Evolutionary conservation across 2,113 vertebrate species (phyloP), one percentile per base, ranked within the genome.

Genomic region (Murina feae): DNA sequence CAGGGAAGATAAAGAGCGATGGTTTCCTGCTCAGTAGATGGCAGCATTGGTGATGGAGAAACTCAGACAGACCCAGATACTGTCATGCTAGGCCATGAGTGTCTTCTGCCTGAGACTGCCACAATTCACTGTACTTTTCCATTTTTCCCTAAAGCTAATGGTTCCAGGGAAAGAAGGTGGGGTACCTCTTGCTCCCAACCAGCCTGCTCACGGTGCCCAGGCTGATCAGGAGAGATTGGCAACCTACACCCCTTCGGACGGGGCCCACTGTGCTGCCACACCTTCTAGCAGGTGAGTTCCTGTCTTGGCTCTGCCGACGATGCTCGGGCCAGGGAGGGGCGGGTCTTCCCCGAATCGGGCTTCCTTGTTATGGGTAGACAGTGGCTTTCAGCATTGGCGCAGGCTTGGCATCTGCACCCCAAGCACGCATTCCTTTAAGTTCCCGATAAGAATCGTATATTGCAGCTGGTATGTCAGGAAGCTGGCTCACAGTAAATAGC

Each of bases 81-180:
- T 23, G 6, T 49, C 18, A 0, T 53, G n/a, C 47, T 49, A 44
- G 92, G 66, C 51, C 18, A 1, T 37, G 14, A 37, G 86, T 49
- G 30, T 94, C 6, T n/a, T 58, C 42, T 86, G 2, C 3, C 37
- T 60, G 88, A 51, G 2, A 2, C 39, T 60, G n/a, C 47, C 2
- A 0, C 93, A 8, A 75, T 69, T 95, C 87, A 96, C 60, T 86
- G 4, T 39, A 1, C 81, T 32, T 2, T 96, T 98, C 16, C 35
- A 14, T 87, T 98, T 84, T 13, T 7, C 96, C 89, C 92, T 95
- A 72, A 95, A 99, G 99, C 95, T 98, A 78, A 95, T 98, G 88
- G 98, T 98, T 96, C 98, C 98, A 53, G 99, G 98, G 92, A 99
- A 99, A 95, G 99, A 99, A 68, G 99, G 99, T 2, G 99, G 99